These are phyloP conservation scores for Nebria ingens DNA, from an alignment of 1,140 invertebrate species.

Conservation along the genomic window DNA sequence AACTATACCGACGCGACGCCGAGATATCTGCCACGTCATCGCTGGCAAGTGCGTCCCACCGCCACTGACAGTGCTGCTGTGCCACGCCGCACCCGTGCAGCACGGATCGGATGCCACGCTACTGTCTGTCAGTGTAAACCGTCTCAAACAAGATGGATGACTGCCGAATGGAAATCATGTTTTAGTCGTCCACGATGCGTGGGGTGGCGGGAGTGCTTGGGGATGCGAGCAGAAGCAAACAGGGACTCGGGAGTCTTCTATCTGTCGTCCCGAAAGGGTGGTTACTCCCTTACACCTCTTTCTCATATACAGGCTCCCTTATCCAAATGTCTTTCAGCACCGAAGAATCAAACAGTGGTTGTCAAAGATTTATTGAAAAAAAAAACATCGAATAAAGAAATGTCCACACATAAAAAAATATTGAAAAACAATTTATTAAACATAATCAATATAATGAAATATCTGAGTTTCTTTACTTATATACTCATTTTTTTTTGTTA, in stretches of 20 bases:
- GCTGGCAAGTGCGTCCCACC: too few relatives aligned
- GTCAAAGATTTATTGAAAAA: background rate
- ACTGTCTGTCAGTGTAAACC: constrained; percentile 36
- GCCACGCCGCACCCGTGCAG: background rate
- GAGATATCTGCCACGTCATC: constrained; percentile 3
- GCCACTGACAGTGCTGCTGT: too few relatives aligned
- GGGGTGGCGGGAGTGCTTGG: background rate
- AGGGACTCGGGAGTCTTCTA: background rate
- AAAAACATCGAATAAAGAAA: too few relatives aligned
- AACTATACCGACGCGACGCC: background rate
- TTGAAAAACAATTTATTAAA: too few relatives aligned
- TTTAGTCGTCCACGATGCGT: background rate
- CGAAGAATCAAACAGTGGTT: background rate
- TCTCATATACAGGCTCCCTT: too few relatives aligned
- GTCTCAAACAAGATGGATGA: constrained; percentile 36
- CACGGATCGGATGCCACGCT: constrained; percentile 12
- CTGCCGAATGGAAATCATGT: constrained; percentile 34
- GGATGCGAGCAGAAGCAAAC: too few relatives aligned
- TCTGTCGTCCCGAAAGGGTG: constrained; percentile 3
- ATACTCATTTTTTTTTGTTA: too few relatives aligned
- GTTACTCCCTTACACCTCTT: background rate
- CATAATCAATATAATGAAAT: too few relatives aligned
- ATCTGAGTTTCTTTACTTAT: too few relatives aligned
- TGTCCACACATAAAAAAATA: too few relatives aligned
- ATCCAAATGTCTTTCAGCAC: too few relatives aligned